Base-by-base conservation (phyloP, 2,888 invertebrate species). In the Penaeus monodon region DNA sequence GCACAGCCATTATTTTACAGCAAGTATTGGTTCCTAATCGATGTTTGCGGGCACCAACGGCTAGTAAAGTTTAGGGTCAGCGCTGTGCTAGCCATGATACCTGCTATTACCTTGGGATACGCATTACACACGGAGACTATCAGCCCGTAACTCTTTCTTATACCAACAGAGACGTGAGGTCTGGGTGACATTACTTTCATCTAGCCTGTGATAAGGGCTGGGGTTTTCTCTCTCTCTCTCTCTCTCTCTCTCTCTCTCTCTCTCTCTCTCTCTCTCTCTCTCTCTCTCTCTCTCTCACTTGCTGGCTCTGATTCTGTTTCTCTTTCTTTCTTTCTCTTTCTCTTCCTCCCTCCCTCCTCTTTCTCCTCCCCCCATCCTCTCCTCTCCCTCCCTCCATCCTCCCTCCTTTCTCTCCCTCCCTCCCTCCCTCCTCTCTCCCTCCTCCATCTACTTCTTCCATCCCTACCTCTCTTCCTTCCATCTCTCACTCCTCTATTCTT, bases 1-100 rank as follows among this genome's bases (percentile, higher is more conserved):
- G 49, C 44, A 73, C 66, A 64, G 66, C 65, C 38, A 64, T 76
- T 63, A 74, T 83, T 64, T 33, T 33, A 63, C 65, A 33, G 20
- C 74, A 57, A 64, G 64, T 83, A 83, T 83, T 83, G 76, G 83
- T 74, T 83, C 74, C 65, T 83, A 83, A 83, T 83, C 65, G 83
- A 76, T 83, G 83, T 83, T 83, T 83, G 74, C 64, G 74, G n/a
- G 57, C 65, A 83, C 74, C 76, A 83, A 38, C 17, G 12, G 80
- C 27, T 27, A 22, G 38, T 80, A 27, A 33, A 17, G 65, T 64
- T 66, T 38, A 63, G 22, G 44, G 38, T 33, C 44, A 33, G 63
- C 77, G 76, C 49, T 66, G 33, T 24, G 76, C 33, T 63, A 63
- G 20, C 76, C n/a, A 44, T 57, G 84, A 83, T 83, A 76, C 84